phyloP scores from a whole-genome alignment of 1,140 invertebrate species.

The Ctenoplectra terminalis region DNA sequence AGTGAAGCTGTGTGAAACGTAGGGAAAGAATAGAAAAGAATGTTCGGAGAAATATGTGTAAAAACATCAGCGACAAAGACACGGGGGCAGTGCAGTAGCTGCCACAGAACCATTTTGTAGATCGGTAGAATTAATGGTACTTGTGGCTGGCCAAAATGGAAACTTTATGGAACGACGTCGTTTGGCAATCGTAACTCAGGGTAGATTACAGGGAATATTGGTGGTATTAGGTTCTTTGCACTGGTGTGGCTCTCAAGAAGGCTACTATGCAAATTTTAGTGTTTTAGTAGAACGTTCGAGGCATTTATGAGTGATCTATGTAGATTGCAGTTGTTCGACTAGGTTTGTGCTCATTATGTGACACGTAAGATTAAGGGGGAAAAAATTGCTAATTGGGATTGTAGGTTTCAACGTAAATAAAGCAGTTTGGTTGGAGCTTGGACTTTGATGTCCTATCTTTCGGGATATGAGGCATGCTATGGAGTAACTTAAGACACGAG shows the following conservation, averaged over 20 bases:
- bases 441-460: too few species aligned
- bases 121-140: background rate
- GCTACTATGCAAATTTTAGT: background rate
- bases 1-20: background rate
- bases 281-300: background rate
- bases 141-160: background rate
- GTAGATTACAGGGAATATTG: constrained; percentile 12
- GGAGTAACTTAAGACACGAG: too few species aligned
- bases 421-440: too few species aligned
- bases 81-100: too few species aligned
- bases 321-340: background rate
- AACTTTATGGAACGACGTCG: constrained; percentile 18
- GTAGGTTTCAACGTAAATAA: too few species aligned
- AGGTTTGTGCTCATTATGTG: background rate
- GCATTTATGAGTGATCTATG: background rate
- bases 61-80: too few species aligned
- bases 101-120: background rate
- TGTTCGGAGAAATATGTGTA: too few species aligned
- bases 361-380: background rate
- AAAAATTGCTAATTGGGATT: too few species aligned
- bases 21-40: too few species aligned
- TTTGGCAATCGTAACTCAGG: constrained; percentile 14
- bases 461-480: too few species aligned
- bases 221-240: constrained; percentile 16
- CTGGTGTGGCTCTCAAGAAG: background rate